Conservation (phyloP, 2,113 vertebrate genomes). For the Lanius ludovicianus region DNA sequence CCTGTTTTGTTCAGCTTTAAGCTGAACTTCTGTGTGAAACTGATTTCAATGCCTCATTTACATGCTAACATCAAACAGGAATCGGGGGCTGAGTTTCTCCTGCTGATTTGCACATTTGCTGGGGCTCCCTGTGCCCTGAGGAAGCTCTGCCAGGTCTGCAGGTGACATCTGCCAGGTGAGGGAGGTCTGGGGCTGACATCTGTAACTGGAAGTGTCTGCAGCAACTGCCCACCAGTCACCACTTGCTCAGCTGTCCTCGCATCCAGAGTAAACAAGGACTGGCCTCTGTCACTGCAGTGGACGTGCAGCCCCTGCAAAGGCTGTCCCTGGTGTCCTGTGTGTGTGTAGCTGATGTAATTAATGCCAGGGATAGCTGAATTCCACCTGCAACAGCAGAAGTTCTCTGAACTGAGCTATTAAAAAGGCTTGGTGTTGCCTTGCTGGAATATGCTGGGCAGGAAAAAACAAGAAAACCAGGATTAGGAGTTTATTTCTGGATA, state of each 20-base stretch:
- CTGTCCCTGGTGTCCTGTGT: neutral
- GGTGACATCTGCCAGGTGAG: neutral
- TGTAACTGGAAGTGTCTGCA: neutral
- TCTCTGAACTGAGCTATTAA: neutral
- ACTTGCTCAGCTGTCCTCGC: neutral
- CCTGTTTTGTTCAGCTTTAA: neutral
- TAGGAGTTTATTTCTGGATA: neutral
- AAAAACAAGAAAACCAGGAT: neutral
- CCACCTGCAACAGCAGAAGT: neutral
- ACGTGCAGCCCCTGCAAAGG: neutral
- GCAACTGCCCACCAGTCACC: neutral
- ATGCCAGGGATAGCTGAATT: conserved; percentile 4
- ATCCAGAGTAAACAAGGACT: neutral
- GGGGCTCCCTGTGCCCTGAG: fast-evolving
- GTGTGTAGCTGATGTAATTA: neutral
- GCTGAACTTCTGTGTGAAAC: neutral
- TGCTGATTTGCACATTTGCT: neutral
- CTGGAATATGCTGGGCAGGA: neutral
- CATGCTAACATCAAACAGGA: neutral
- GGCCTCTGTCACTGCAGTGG: neutral
- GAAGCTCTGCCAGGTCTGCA: neutral
- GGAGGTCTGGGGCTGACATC: neutral
- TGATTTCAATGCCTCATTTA: neutral
- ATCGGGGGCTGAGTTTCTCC: neutral
- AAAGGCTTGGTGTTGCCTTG: neutral